These are phyloP conservation scores for Chromobotia macracanthus DNA, from an alignment of 2,797 vertebrate species.

Conservation along the genomic window DNA sequence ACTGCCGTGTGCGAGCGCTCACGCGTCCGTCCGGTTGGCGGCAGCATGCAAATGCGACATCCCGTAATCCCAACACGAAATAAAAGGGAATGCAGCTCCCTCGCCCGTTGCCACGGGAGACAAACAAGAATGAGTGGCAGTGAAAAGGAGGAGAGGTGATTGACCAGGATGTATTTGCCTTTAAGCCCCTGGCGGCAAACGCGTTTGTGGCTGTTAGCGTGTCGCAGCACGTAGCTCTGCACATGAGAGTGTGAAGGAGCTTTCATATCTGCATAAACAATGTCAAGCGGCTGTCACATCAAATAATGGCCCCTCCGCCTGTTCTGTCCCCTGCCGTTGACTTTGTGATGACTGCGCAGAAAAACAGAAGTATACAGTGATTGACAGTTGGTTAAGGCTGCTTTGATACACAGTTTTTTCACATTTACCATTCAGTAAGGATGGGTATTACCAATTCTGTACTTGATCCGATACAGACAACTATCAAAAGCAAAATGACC, in stretches of 20 bases:
- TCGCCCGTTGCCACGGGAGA: background rate
- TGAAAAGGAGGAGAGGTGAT: conserved; percentile 20
- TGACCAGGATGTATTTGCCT: conserved; percentile 36
- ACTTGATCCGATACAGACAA: background rate
- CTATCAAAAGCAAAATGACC: background rate
- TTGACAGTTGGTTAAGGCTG: conserved; percentile 41
- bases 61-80: conserved; percentile 31
- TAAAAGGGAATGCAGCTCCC: conserved; percentile 10
- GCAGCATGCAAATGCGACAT: conserved; percentile 23
- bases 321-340: conserved; percentile 32
- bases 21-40: conserved; percentile 30
- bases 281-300: conserved; percentile 50
- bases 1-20: conserved; percentile 29
- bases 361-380: conserved; percentile 40
- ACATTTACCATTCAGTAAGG: background rate
- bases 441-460: background rate
- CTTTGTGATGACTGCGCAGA: conserved; percentile 29
- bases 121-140: conserved; percentile 23
- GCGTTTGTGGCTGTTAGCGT: conserved; percentile 17
- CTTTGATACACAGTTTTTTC: background rate
- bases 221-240: conserved; percentile 17
- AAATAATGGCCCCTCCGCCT: conserved; percentile 19
- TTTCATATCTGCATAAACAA: conserved; percentile 46
- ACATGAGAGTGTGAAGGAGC: conserved; percentile 9
- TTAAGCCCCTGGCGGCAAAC: conserved; percentile 15